Conservation (phyloP, 2,888 invertebrate species). For the Drosophila picticornis region DNA sequence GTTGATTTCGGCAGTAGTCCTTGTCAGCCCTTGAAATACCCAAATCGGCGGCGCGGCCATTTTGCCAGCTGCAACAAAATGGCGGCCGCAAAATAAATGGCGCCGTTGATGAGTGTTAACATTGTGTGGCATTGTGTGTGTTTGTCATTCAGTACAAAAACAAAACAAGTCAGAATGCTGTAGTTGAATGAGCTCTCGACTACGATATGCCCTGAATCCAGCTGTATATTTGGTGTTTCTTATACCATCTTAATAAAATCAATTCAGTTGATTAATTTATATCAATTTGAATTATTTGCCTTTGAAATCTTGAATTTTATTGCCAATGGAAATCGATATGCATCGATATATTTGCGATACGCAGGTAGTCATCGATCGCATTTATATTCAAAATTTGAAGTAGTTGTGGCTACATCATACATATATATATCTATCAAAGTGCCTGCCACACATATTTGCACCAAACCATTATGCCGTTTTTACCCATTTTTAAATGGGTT, state of each 20-base stretch:
- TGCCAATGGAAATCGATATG: background rate
- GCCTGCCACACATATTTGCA: background rate
- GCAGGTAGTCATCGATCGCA: background rate
- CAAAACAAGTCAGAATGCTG: background rate
- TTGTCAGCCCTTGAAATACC: constrained; percentile 28
- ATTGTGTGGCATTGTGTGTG: constrained; percentile 31
- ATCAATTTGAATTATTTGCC: background rate
- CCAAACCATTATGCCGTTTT: background rate
- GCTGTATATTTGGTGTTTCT: background rate
- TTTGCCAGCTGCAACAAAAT: constrained; percentile 75
- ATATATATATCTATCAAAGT: background rate
- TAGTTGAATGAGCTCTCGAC: background rate
- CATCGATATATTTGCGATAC: background rate
- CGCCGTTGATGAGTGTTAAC: constrained; percentile 69
- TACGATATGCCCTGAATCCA: background rate
- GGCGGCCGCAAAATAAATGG: constrained; percentile 73
- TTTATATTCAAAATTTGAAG: background rate
- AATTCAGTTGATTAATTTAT: background rate
- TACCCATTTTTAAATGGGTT: background rate
- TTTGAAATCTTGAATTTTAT: background rate
- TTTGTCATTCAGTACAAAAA: constrained; percentile 5
- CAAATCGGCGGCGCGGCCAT: constrained; percentile 54
- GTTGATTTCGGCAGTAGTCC: constrained; percentile 69
- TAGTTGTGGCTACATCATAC: background rate
- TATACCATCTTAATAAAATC: background rate